Conservation (phyloP, 1,140 invertebrate species). For the Bombus sibiricus region DNA sequence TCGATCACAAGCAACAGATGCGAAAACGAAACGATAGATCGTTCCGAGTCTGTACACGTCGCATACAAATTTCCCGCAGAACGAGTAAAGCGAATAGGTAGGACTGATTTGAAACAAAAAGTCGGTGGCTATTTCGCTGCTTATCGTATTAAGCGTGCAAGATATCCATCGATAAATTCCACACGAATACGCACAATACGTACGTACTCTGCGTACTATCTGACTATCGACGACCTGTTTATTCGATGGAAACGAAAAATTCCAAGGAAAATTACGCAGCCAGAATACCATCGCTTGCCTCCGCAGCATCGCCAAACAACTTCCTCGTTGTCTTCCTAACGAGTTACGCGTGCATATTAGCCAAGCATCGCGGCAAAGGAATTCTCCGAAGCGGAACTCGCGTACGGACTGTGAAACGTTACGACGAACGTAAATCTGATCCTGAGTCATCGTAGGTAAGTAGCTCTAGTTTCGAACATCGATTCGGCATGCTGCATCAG, state of each 20-base stretch:
- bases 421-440: neutral
- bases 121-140: no score
- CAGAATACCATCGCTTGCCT: neutral
- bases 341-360: neutral
- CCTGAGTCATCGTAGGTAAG: neutral
- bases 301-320: neutral
- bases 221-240: accelerated
- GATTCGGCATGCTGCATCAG: neutral
- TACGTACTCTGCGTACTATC: neutral
- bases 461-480: conserved; percentile 22
- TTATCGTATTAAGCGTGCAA: no score
- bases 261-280: neutral
- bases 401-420: neutral
- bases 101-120: neutral
- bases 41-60: neutral
- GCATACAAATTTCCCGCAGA: neutral
- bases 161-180: no score
- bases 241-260: neutral
- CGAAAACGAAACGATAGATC: conserved; percentile 5
- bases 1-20: neutral
- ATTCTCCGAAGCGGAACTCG: neutral
- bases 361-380: neutral
- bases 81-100: neutral
- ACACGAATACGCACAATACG: no score
- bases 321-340: neutral